phyloP scores from a whole-genome alignment of 2,113 vertebrate genomes.

The Mustela lutreola region DNA sequence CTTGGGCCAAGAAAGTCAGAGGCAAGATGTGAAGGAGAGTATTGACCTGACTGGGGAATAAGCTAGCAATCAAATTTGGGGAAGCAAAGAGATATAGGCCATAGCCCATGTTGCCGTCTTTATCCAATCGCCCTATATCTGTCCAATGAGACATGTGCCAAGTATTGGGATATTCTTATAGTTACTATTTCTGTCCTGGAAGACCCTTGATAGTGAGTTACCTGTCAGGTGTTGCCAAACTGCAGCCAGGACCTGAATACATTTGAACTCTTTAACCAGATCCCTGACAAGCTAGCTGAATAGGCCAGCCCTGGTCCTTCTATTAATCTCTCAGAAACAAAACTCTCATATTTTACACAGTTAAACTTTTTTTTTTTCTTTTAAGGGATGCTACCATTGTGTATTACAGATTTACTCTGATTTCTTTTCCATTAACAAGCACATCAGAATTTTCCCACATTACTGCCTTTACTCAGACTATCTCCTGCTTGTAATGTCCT shows the following conservation, averaged over 20 bases:
- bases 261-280: not conserved
- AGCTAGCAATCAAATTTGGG: not conserved
- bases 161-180: not conserved
- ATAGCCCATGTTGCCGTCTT: not conserved
- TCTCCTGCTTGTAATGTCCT: not conserved
- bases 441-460: not conserved
- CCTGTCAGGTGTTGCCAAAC: not conserved
- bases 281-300: not conserved
- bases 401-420: not conserved
- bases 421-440: conserved; percentile 13
- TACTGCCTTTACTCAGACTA: not conserved
- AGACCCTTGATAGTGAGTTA: not conserved
- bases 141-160: not conserved
- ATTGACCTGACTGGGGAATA: not conserved
- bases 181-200: not conserved
- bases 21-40: not conserved
- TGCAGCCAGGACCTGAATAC: not conserved
- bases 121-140: not conserved
- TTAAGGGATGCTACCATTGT: not conserved
- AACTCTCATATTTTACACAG: not conserved
- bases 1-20: not conserved
- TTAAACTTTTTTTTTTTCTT: not conserved
- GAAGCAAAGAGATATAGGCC: not conserved
- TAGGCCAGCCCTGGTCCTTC: not conserved
- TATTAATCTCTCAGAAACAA: not conserved